Conservation (phyloP, 2,888 invertebrate genomes). For the Oasisia sp. region DNA sequence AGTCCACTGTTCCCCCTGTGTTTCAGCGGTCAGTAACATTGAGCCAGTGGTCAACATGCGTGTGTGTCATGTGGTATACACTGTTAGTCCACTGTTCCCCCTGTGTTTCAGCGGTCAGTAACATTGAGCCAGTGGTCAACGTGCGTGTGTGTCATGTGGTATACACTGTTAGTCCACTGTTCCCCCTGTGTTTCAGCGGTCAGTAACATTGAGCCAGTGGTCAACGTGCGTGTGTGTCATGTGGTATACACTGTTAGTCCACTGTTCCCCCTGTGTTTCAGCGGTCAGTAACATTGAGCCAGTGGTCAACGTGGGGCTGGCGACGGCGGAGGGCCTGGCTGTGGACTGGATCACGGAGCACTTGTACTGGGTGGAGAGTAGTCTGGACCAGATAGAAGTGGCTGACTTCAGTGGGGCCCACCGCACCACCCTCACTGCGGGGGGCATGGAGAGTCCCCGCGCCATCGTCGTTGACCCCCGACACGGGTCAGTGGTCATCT, state of each 20-base stretch:
- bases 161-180: too few species aligned
- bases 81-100: too few species aligned
- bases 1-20: not conserved
- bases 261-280: slow-evolving; percentile 37
- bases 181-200: too few species aligned
- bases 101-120: too few species aligned
- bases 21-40: slow-evolving; percentile 73
- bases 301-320: slow-evolving; percentile 84
- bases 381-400: slow-evolving; percentile 67
- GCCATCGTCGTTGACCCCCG: slow-evolving; percentile 89
- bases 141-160: too few species aligned
- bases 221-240: too few species aligned
- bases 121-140: slow-evolving; percentile 84
- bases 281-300: slow-evolving; percentile 77
- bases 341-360: slow-evolving; percentile 68
- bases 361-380: slow-evolving; percentile 69
- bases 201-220: slow-evolving; percentile 82
- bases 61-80: too few species aligned
- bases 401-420: slow-evolving; percentile 69
- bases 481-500: slow-evolving; percentile 70
- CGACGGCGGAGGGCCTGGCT: slow-evolving; percentile 81
- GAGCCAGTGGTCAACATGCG: slow-evolving; percentile 85
- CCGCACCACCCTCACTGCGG: slow-evolving; percentile 83
- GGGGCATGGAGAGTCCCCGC: slow-evolving; percentile 84
- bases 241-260: too few species aligned